Percentiles rank a stretch among this genome's conserved stretches.
Conservation (phyloP, 2,113 vertebrate species). For the Cynoglossus semilaevis region DNA sequence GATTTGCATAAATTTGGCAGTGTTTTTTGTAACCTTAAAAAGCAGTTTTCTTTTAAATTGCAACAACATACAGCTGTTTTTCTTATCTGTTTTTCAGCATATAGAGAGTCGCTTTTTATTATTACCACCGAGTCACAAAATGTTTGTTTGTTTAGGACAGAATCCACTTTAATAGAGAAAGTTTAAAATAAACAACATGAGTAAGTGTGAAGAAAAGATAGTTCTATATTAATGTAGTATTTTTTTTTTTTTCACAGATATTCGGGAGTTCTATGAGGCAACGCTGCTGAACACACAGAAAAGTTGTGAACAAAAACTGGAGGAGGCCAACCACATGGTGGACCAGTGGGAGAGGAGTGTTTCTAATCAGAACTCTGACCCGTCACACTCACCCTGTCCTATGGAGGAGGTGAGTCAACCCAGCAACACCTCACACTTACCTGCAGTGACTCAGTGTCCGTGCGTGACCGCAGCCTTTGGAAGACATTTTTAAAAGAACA, state of each 20-base stretch:
- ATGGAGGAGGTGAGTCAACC: slow-evolving; percentile 73
- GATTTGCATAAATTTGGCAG: slow-evolving; percentile 59
- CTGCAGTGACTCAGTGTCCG: background rate
- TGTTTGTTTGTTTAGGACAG: no score
- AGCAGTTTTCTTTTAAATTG: slow-evolving; percentile 5
- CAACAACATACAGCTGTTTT: slow-evolving; percentile 11
- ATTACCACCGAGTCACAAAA: background rate
- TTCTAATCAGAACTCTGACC: slow-evolving; percentile 58
- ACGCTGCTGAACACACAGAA: slow-evolving; percentile 90
- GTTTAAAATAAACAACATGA: no score
- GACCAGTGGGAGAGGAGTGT: slow-evolving; percentile 85
- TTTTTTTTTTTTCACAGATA: slow-evolving; percentile 77
- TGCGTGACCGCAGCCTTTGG: background rate
- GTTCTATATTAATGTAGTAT: slow-evolving; percentile 9
- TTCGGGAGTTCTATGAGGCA: slow-evolving; percentile 96
- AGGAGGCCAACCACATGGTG: slow-evolving; percentile 86
- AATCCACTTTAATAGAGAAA: no score
- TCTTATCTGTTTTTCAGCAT: slow-evolving; percentile 8
- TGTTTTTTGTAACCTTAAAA: slow-evolving; percentile 3
- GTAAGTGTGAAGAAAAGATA: no score
- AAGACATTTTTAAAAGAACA: background rate
- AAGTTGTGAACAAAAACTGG: slow-evolving; percentile 87
- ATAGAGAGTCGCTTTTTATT: background rate
- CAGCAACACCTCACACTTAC: background rate
- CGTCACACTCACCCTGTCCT: slow-evolving; percentile 62